Percentiles rank a stretch among this genome's conserved stretches.
These are phyloP conservation scores for Trematomus bernacchii DNA, from an alignment of 2,797 vertebrate species.

Conservation along the genomic window DNA sequence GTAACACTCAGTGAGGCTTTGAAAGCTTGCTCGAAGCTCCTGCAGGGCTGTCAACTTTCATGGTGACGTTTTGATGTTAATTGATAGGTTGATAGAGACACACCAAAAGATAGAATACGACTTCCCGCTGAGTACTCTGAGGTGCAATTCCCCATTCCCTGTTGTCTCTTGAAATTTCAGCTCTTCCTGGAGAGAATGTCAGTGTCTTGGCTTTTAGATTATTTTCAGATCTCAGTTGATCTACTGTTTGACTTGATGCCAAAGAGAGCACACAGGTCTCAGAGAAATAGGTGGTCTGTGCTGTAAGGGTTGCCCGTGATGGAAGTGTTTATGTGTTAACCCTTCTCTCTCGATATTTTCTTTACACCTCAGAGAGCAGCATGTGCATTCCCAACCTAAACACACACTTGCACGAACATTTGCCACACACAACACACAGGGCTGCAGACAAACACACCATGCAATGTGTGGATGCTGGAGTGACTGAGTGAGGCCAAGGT, in stretches of 20 bases:
- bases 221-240: constrained; percentile 65
- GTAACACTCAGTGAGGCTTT: constrained; percentile 54
- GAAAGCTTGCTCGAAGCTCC: constrained; percentile 57
- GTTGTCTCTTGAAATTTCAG: constrained; percentile 60
- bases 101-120: constrained; percentile 46
- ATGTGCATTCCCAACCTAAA: constrained; percentile 45
- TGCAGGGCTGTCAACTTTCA: constrained; percentile 63
- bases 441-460: constrained; percentile 40
- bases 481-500: constrained; percentile 77
- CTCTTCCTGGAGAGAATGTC: constrained; percentile 59
- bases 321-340: constrained; percentile 78
- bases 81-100: constrained; percentile 78
- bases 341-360: constrained; percentile 31
- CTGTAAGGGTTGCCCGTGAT: constrained; percentile 63
- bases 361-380: constrained; percentile 49
- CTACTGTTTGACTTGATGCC: constrained; percentile 59
- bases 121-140: constrained; percentile 63
- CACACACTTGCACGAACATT: constrained; percentile 16
- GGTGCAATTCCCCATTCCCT: constrained; percentile 49
- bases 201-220: constrained; percentile 56
- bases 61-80: constrained; percentile 77
- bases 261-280: constrained; percentile 40
- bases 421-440: constrained; percentile 13
- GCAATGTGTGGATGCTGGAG: constrained; percentile 56
- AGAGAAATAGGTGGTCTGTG: constrained; percentile 51